Conservation (phyloP, 2,797 vertebrate genomes). For the Molossus molossus region DNA sequence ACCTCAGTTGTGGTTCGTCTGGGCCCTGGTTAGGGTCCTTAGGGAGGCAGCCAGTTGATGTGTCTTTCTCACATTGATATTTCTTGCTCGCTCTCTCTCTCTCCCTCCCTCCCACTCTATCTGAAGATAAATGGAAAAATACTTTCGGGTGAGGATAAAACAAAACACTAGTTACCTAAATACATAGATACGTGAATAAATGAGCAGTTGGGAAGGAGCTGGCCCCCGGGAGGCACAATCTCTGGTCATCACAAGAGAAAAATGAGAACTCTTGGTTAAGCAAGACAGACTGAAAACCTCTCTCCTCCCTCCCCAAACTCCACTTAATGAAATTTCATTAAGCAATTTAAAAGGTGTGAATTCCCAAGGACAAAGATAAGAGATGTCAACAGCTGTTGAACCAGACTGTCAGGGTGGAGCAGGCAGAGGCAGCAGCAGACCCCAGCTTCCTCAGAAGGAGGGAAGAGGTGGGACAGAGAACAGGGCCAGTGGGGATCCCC, state of each 20-base stretch:
- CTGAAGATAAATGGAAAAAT: too few relatives aligned
- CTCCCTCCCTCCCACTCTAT: too few relatives aligned
- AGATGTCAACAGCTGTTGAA: background rate
- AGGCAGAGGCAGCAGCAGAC: rapidly evolving
- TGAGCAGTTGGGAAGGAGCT: background rate
- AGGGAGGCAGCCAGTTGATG: too few relatives aligned
- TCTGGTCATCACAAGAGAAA: background rate
- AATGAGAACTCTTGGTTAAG: background rate
- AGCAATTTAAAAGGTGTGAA: background rate
- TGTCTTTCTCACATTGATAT: too few relatives aligned
- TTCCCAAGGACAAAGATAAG: background rate
- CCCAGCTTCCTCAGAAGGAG: background rate
- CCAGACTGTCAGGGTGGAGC: rapidly evolving
- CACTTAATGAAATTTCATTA: conserved; percentile 20
- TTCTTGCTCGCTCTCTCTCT: too few relatives aligned
- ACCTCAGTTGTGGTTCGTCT: too few relatives aligned
- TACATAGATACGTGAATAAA: background rate
- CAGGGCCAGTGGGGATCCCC: background rate
- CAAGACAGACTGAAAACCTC: background rate
- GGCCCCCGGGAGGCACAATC: rapidly evolving
- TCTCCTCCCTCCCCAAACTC: background rate
- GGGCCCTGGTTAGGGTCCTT: too few relatives aligned
- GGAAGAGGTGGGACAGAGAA: background rate
- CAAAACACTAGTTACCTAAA: background rate
- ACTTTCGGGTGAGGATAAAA: too few relatives aligned